Evolutionary conservation across 2,113 vertebrate species (phyloP), one percentile per base, ranked within the genome.

Genomic region (Eulacestoma nigropectus): DNA sequence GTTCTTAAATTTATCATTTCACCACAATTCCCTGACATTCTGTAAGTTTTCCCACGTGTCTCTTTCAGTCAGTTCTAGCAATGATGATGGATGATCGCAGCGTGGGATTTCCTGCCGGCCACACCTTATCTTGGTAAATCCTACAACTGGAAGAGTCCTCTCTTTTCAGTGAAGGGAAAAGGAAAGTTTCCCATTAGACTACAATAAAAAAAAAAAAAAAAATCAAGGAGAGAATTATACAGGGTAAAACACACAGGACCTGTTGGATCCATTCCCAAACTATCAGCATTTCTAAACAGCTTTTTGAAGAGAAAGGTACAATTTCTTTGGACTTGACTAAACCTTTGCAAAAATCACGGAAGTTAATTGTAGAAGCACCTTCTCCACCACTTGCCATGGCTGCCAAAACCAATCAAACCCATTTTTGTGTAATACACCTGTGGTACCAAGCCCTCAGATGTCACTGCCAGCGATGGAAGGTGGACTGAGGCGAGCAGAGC

Each of bases 401-500:
- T 30, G 13, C 22, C 57, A 35, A 14, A 59, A 6, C 23, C 25
- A n/a, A 13, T 1, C 39, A 50, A 39, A 11, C 1, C 20, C 6
- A 19, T 30, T 35, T 76, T 8, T n/a, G 67, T 33, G 52, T 0
- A 9, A 16, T 3, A 11, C 9, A 5, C 23, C 39, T 3, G 19
- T 5, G 79, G 39, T 0, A 8, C 9, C 60, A 27, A 3, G 35
- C 5, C 29, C 60, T 21, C 25, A 3, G 46, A n/a, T 16, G 47
- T 2, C 67, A 3, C 20, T 50, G 80, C 55, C 64, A 5, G 0
- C 4, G 5, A 3, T 3, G 11, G 26, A 10, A 22, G 47, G 12
- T 2, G 16, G 16, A 4, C 19, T 8, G 46, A 42, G 46, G 19
- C 1, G 27, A 67, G 16, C 49, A 11, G 29, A 16, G 44, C 74